A percentile compares a stretch with the other conserved stretches of the same genome.
These are phyloP conservation scores for Theropithecus gelada DNA, from an alignment of 2,113 vertebrate species.

Conservation along the genomic window DNA sequence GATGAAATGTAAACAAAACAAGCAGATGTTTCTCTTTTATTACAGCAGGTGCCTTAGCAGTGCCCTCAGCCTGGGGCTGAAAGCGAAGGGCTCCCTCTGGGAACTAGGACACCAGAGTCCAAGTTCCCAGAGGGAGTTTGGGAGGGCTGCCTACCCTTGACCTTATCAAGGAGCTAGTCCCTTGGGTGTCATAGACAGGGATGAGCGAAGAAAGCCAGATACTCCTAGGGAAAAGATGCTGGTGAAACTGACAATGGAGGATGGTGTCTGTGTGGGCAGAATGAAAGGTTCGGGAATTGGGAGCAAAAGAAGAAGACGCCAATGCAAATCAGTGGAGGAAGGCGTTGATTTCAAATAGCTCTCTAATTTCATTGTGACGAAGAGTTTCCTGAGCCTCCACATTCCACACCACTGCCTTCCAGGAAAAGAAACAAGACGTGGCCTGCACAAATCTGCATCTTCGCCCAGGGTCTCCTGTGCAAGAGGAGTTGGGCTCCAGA, in stretches of 20 bases:
- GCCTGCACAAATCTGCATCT: not conserved
- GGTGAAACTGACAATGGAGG: not conserved
- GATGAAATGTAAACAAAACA: constrained; percentile 54
- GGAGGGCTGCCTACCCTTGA: not conserved
- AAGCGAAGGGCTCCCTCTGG: not conserved
- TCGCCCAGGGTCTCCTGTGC: not conserved
- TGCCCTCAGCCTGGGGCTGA: not conserved
- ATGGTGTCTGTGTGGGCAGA: not conserved
- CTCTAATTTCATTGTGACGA: not conserved
- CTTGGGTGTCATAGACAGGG: not conserved
- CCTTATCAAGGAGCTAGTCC: not conserved
- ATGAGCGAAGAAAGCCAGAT: not conserved
- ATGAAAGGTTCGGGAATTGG: not conserved
- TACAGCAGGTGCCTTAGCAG: constrained; percentile 62
- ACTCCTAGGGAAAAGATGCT: not conserved
- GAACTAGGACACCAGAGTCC: not conserved
- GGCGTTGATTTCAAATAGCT: not conserved
- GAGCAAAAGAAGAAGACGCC: not conserved
- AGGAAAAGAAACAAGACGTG: not conserved
- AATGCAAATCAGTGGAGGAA: not conserved
- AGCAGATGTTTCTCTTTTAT: constrained; percentile 62
- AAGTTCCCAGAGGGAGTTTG: not conserved
- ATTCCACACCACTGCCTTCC: not conserved
- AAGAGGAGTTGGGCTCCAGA: not conserved
- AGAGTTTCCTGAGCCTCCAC: not conserved